phyloP scores from a whole-genome alignment of 2,797 vertebrate species.

The Alcedo quadribrachys region DNA sequence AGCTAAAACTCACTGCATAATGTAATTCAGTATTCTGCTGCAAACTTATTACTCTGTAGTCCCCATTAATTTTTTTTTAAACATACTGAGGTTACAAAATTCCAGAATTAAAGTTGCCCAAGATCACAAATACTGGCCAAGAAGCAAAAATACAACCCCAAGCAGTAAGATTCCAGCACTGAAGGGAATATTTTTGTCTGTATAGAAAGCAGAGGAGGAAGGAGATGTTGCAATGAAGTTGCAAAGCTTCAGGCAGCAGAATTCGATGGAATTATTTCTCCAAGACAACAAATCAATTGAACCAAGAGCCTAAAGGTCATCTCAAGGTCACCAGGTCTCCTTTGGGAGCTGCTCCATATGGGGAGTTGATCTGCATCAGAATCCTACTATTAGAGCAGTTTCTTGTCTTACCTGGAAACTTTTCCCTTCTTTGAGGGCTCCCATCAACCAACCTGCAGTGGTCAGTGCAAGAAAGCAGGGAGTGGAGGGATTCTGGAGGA shows the following conservation, averaged over 20 bases:
- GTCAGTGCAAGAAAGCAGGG: neutral
- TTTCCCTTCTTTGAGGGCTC: neutral
- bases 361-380: neutral
- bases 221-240: neutral
- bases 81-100: neutral
- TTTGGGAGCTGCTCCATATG: neutral
- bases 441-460: neutral
- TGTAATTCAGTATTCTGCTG: neutral
- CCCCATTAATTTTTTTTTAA: no score
- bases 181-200: neutral
- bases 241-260: neutral
- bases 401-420: neutral
- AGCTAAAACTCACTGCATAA: neutral
- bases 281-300: neutral
- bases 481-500: rapidly evolving
- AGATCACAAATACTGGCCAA: neutral
- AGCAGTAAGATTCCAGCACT: neutral
- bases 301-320: neutral
- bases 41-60: neutral
- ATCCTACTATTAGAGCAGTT: neutral
- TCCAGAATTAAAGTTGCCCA: neutral
- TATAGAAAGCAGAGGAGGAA: neutral
- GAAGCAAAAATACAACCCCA: neutral
- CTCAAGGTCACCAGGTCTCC: neutral
- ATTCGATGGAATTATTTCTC: neutral